These are phyloP conservation scores for Spodoptera littoralis DNA, from an alignment of 2,888 invertebrate species.

Conservation along the genomic window DNA sequence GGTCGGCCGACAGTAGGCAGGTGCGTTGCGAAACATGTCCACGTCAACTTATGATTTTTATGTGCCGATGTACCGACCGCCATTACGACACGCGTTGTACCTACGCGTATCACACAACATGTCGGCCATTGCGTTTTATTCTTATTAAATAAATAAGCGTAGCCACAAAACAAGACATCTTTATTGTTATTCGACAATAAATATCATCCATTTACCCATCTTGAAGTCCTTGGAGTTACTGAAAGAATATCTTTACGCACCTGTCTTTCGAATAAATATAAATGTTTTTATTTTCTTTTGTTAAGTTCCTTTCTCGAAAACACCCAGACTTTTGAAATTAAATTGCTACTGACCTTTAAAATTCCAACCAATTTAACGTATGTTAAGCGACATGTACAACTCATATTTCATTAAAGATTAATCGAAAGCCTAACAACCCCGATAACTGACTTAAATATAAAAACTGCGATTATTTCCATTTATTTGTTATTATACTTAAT, in stretches of 20 bases:
- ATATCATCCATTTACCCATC: conserved; percentile 57
- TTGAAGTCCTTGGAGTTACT: conserved; percentile 51
- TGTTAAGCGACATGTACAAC: conserved; percentile 1
- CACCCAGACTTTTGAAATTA: conserved; percentile 51
- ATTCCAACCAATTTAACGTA: conserved; percentile 30
- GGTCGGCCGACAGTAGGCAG: conserved; percentile 60
- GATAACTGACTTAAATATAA: not conserved
- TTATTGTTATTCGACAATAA: conserved; percentile 59
- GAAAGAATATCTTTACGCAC: conserved; percentile 60
- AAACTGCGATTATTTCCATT: conserved; percentile 5
- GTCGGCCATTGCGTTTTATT: conserved; percentile 67
- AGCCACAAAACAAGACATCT: conserved; percentile 45
- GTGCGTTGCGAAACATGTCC: conserved; percentile 77
- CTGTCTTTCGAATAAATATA: conserved; percentile 55
- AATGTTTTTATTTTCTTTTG: conserved; percentile 55
- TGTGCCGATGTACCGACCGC: conserved; percentile 72
- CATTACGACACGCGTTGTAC: conserved; percentile 77
- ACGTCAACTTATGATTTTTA: conserved; percentile 81
- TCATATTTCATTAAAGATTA: conserved; percentile 13
- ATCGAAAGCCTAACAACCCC: conserved; percentile 1
- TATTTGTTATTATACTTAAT: conserved; percentile 26
- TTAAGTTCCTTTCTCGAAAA: conserved; percentile 30
- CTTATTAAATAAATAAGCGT: conserved; percentile 58
- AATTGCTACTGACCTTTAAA: conserved; percentile 52
- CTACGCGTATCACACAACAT: conserved; percentile 69